Percentiles rank a stretch among this genome's conserved stretches.
Evolutionary conservation across 2,888 invertebrate species (phyloP).

Genomic region (Andrena fulva): DNA sequence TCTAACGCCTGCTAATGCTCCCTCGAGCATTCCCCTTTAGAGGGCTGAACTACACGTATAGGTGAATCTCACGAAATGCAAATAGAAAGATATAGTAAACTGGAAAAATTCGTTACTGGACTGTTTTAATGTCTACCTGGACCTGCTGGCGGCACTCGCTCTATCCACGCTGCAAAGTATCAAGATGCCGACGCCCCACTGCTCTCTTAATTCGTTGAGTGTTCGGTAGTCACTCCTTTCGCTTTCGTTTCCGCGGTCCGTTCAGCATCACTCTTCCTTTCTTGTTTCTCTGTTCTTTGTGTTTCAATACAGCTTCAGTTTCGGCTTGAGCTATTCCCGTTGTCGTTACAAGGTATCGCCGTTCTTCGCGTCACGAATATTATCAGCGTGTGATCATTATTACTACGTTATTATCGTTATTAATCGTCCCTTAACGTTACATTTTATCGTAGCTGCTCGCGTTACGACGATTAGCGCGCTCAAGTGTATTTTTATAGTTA

Average conservation of each 20-base stretch:
- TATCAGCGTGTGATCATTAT: constrained; percentile 40
- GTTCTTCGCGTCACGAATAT: constrained; percentile 26
- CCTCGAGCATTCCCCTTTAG: neutral
- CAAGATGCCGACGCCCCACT: neutral
- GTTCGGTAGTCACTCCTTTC: neutral
- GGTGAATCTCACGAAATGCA: neutral
- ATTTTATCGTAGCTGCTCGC: constrained; percentile 29
- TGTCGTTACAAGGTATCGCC: neutral
- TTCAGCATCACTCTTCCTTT: constrained; percentile 15
- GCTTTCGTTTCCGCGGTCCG: neutral
- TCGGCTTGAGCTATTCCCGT: too few relatives aligned
- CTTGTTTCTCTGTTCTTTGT: neutral
- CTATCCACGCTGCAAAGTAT: constrained; percentile 8
- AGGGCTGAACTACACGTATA: neutral
- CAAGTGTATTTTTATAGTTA: neutral
- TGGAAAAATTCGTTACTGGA: constrained; percentile 23
- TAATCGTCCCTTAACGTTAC: constrained; percentile 41
- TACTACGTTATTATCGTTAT: constrained; percentile 53
- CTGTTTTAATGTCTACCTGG: constrained; percentile 28
- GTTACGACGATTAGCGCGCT: constrained; percentile 30
- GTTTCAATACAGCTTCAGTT: too few relatives aligned
- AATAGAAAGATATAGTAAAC: constrained; percentile 41
- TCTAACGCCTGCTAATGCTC: neutral
- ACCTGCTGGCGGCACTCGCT: neutral
- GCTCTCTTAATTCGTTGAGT: neutral